phyloP scores from a whole-genome alignment of 2,888 invertebrate genomes.

The Stenodema calcarata region DNA sequence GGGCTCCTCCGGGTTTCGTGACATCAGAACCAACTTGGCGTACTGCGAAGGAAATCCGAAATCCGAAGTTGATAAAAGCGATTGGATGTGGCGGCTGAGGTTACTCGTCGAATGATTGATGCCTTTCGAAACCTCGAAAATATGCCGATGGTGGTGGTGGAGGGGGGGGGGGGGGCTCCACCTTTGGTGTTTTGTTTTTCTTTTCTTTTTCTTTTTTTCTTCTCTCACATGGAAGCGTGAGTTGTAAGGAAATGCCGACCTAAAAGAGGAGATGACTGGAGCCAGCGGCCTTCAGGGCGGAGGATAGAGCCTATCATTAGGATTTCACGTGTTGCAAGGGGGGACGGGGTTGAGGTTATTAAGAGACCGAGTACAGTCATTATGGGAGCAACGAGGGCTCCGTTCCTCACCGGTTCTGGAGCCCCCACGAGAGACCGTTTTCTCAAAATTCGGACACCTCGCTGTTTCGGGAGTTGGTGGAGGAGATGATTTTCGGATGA shows the following conservation, averaged over 20 bases:
- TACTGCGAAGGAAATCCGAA: too few species aligned
- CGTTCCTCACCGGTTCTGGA: background rate
- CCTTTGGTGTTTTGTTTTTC: too few species aligned
- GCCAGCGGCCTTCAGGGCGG: background rate
- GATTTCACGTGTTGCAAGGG: slow-evolving; percentile 2
- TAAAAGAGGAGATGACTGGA: slow-evolving; percentile 2
- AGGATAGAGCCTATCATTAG: slow-evolving; percentile 4
- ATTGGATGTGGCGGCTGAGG: too few species aligned
- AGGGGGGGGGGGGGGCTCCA: too few species aligned
- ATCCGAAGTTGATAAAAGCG: too few species aligned
- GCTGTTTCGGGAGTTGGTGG: background rate
- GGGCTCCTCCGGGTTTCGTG: too few species aligned
- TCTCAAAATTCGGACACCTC: background rate
- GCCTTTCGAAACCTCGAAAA: background rate
- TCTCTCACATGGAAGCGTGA: background rate
- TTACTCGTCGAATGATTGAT: background rate
- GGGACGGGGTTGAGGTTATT: background rate
- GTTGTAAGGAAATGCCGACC: background rate
- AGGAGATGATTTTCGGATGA: too few species aligned
- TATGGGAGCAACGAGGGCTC: background rate
- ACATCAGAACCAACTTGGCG: too few species aligned
- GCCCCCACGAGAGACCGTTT: background rate
- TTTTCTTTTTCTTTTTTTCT: background rate
- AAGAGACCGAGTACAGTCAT: background rate
- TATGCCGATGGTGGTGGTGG: background rate